These are phyloP conservation scores for Anthoscopus minutus DNA, from an alignment of 2,113 vertebrate species.

Conservation along the genomic window DNA sequence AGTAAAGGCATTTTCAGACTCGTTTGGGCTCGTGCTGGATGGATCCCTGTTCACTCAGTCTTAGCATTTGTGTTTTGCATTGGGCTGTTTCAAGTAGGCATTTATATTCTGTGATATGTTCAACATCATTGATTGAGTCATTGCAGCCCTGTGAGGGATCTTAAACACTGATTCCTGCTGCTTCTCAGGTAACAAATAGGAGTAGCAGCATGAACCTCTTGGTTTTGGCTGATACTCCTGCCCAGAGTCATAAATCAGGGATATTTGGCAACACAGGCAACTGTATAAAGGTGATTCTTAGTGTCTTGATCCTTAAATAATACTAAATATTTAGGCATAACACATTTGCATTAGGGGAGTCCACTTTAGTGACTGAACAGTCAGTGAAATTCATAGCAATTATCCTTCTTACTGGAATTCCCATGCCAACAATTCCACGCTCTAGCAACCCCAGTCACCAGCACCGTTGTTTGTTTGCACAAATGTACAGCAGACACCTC, in stretches of 20 bases:
- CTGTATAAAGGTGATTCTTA: neutral
- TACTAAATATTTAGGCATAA: neutral
- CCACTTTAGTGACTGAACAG: neutral
- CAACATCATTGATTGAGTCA: neutral
- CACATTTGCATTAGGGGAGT: neutral
- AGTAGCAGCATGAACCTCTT: neutral
- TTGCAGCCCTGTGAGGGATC: neutral
- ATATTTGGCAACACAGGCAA: neutral
- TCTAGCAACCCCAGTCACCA: neutral
- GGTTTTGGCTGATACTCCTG: neutral
- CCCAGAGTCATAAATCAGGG: rapidly evolving
- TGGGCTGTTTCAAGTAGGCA: neutral
- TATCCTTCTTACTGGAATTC: neutral
- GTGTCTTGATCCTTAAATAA: neutral
- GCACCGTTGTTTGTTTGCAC: neutral
- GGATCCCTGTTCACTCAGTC: neutral
- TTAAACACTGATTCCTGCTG: neutral
- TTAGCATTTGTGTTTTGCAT: neutral
- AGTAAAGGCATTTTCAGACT: neutral
- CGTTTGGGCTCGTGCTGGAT: neutral
- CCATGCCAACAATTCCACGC: neutral
- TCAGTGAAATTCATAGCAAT: neutral
- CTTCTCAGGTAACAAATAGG: neutral
- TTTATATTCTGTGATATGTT: neutral
- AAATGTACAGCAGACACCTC: neutral